Percentiles rank a stretch among this genome's conserved stretches.
Evolutionary conservation across 2,797 vertebrate species (phyloP).

Genomic region (Gadopsis marmoratus): DNA sequence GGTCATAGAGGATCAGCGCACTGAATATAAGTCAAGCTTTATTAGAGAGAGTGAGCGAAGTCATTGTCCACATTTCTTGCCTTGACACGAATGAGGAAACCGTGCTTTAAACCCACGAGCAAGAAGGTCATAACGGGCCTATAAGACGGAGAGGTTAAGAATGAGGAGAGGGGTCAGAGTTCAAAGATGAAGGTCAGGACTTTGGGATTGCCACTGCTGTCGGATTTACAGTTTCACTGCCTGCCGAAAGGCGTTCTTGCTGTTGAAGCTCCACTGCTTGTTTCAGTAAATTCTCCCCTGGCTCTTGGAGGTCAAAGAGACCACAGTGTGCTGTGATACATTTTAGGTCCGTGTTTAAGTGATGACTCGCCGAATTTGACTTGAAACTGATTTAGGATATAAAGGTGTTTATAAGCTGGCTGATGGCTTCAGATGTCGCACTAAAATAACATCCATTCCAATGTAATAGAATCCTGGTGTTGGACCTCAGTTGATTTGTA

Average conservation of each 20-base stretch:
- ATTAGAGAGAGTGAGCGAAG: conserved; percentile 27
- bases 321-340: not conserved
- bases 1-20: not conserved
- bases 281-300: conserved; percentile 36
- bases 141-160: conserved; percentile 63
- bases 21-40: conserved; percentile 27
- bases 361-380: no score
- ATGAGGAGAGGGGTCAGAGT: conserved; percentile 69
- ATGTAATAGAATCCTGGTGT: conserved; percentile 1
- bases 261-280: conserved; percentile 23
- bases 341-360: not conserved
- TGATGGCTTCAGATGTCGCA: conserved; percentile 2
- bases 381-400: not conserved
- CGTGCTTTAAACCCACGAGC: conserved; percentile 52
- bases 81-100: conserved; percentile 46
- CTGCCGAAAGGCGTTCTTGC: conserved; percentile 63
- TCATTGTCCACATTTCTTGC: conserved; percentile 9
- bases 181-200: conserved; percentile 75
- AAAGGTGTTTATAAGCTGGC: not conserved
- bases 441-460: conserved; percentile 9
- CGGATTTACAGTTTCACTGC: conserved; percentile 78
- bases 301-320: conserved; percentile 28
- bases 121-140: conserved; percentile 60
- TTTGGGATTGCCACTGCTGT: conserved; percentile 64
- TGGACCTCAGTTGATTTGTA: conserved; percentile 17